Conservation (phyloP, 2,797 vertebrate genomes). For the Rhabdophis nuchalis region DNA sequence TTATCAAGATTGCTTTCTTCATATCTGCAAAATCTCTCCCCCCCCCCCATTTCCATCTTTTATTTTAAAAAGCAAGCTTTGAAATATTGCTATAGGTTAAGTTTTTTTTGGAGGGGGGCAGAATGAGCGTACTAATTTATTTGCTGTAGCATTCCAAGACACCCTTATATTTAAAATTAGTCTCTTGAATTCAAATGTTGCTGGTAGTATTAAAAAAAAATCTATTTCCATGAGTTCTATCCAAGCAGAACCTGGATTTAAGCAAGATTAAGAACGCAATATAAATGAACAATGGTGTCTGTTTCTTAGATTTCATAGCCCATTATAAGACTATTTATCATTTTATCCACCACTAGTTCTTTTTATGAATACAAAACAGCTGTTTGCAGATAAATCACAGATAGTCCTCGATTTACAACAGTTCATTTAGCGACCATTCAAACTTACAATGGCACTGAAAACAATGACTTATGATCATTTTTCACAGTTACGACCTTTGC, state of each 20-base stretch:
- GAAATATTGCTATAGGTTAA: background rate
- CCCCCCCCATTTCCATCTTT: background rate
- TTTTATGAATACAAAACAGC: background rate
- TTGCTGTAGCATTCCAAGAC: conserved; percentile 11
- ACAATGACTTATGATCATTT: too few species aligned
- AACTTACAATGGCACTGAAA: too few species aligned
- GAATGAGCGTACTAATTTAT: background rate
- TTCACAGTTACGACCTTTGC: too few species aligned
- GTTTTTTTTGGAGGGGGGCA: background rate
- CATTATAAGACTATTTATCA: conserved; percentile 23
- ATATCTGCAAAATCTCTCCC: background rate
- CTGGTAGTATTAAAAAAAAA: background rate
- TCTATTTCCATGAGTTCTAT: background rate
- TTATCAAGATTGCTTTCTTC: background rate
- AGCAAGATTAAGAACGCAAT: conserved; percentile 8
- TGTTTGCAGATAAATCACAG: conserved; percentile 14
- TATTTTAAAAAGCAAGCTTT: background rate
- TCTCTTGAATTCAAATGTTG: conserved; percentile 22
- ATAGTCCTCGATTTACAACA: too few species aligned
- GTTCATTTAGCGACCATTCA: too few species aligned
- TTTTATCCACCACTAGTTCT: conserved; percentile 42
- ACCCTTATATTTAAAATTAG: conserved; percentile 16
- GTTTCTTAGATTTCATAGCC: background rate
- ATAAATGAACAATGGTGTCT: background rate
- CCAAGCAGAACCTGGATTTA: background rate